Base-by-base conservation (phyloP, 2,888 invertebrate species). In the Pyrgus malvae region DNA sequence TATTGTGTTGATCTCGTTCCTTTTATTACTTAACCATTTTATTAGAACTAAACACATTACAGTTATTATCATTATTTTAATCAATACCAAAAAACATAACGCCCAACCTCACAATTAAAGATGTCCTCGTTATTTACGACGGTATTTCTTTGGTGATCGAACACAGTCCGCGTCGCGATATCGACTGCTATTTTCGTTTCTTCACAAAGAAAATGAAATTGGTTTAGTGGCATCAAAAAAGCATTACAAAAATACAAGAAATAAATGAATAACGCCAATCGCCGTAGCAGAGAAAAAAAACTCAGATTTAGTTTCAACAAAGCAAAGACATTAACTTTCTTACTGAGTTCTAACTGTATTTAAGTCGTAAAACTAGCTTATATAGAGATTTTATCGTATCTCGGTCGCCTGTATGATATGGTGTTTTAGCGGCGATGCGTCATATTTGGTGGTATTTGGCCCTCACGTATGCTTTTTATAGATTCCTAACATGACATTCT, bases 311-410 rank as follows among this genome's bases (percentile, higher is more conserved):
- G 57, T 55, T 57, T 57, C 46, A 49, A 57, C 48, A 54, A 57
- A 55, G 41, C 42, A 19, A 48, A 35, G 48, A 69, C 70, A 75
- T 78, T 72, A 76, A 66, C 63, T 64, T 67, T 68, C 64, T 63
- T 61, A 64, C 67, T 62, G 61, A 65, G 61, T 57, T 56, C 59
- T 73, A 74, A 78, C 79, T 75, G 74, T 77, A 67, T 65, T 62
- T 70, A 69, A 70, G 73, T 69, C 69, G 65, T 68, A 70, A 72
- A 71, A 75, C 68, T 66, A 65, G 68, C 72, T 71, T 71, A 67
- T 66, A 62, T 62, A 62, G 40, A 69, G 71, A 77, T 77, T 68
- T 69, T 66, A 73, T 76, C 68, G 48, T 35, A 48, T 48, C 41
- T 67, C 64, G 66, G 67, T 66, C 62, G 59, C 59, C 63, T 67